phyloP scores from a whole-genome alignment of 2,797 vertebrate genomes.

The Parauchenoglanis ngamensis region DNA sequence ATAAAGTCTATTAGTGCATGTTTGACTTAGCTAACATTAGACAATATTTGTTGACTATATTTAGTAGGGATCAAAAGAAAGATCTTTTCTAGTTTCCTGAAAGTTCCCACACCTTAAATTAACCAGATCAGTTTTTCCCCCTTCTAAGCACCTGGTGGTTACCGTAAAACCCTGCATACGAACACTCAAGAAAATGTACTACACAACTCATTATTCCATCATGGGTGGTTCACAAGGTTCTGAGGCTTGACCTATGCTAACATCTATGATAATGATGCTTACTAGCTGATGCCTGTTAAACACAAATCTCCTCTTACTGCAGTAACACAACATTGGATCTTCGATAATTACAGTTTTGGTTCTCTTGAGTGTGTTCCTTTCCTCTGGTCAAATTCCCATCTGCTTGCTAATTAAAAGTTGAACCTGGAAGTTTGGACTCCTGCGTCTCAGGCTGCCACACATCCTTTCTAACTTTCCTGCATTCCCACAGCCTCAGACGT shows the following conservation, averaged over 20 bases:
- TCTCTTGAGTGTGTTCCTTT: background rate
- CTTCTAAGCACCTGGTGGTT: background rate
- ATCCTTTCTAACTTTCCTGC: background rate
- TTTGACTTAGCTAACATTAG: background rate
- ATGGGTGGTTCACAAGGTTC: background rate
- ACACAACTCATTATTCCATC: background rate
- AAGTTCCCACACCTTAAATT: background rate
- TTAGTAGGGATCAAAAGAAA: background rate
- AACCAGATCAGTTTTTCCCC: background rate
- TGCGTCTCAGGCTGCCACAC: background rate
- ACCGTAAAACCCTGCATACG: background rate
- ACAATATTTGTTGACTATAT: background rate
- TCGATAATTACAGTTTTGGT: background rate
- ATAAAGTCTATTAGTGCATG: background rate
- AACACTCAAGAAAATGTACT: background rate
- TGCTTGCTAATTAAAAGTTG: slow-evolving; percentile 40
- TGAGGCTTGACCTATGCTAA: background rate
- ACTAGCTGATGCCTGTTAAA: background rate
- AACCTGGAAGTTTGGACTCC: slow-evolving; percentile 25
- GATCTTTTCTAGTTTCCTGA: background rate
- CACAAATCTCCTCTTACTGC: background rate
- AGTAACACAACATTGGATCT: background rate
- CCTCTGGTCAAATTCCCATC: slow-evolving; percentile 25
- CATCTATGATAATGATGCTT: background rate
- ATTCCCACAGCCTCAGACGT: background rate